Conservation (phyloP, 2,888 invertebrate species). For the Ptilodon capucinus region DNA sequence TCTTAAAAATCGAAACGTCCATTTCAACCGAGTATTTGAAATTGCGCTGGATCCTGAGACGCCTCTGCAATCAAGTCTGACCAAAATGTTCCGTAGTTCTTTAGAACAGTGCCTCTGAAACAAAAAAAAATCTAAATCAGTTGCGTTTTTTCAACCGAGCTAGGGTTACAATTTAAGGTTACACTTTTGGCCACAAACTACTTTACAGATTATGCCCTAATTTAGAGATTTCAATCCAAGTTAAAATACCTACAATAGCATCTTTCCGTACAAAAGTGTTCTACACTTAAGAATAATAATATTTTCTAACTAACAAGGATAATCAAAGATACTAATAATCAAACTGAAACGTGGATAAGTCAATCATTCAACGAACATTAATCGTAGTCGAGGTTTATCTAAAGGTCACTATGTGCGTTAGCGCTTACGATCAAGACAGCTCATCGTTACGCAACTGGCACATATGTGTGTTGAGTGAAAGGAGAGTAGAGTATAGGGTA, state of each 20-base stretch:
- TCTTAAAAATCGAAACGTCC: neutral
- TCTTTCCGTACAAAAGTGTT: too few relatives aligned
- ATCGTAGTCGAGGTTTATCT: constrained; percentile 27
- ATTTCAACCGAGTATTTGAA: constrained; percentile 62
- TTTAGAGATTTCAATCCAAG: too few relatives aligned
- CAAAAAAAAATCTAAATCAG: constrained; percentile 10
- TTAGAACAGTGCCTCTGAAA: constrained; percentile 89
- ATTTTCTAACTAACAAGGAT: too few relatives aligned
- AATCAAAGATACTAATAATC: constrained; percentile 23
- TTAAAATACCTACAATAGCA: too few relatives aligned
- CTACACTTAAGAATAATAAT: neutral
- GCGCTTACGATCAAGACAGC: constrained; percentile 43
- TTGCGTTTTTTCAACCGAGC: too few relatives aligned
- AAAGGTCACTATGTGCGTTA: constrained; percentile 23
- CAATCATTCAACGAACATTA: constrained; percentile 21
- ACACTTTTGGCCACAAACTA: too few relatives aligned
- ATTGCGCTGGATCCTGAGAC: constrained; percentile 64
- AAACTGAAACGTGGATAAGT: constrained; percentile 8
- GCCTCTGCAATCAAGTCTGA: constrained; percentile 84
- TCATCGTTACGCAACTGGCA: constrained; percentile 52
- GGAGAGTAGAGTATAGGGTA: constrained; percentile 41
- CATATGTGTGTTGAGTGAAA: constrained; percentile 57
- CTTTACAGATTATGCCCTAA: too few relatives aligned
- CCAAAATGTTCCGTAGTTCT: constrained; percentile 90
- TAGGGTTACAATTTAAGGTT: too few relatives aligned